Base-by-base conservation (phyloP, 2,113 vertebrate species). In the Hiodon alosoides region DNA sequence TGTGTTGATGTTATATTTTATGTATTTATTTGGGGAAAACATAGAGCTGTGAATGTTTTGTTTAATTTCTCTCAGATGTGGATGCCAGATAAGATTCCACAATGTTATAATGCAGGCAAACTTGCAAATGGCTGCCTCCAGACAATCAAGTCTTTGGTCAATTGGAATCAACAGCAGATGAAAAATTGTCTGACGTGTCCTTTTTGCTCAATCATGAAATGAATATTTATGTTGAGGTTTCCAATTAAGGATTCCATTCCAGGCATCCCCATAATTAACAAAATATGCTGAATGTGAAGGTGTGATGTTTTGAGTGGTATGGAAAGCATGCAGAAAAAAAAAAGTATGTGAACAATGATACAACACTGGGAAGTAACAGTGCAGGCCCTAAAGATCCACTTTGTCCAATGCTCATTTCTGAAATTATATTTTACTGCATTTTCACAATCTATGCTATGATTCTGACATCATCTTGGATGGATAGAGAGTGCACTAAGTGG, bases 251-350 rank as follows among this genome's bases (percentile, higher is more conserved):
- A 86, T 89, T 86, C 87, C 86, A 91, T 91, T 89, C 91, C 88
- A 88, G 87, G 90, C 90, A 91, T 87, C 58, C 91, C 93, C 90
- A 91, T 93, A 90, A 91, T 92, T 91, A 90, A 90, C 87, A 88
- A 85, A 88, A 87, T 89, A 80, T 89, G 89, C 83, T 74, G 83
- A 82, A 83, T 88, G 87, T 77, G 80, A 82, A 86, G 89, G 87
- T 74, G 77, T 75, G 7, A 85, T 79, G 84, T 86, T 86, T 76
- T 31, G 57, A 75, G 88, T 89, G 90, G 81, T 80, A 85, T 84
- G 87, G 75, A 13, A 73, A 83, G 86, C 92, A 90, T 90, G 89
- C 86, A 79, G 72, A 74, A 88, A 81, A 82, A 83, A 46, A 64
- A 71, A 75, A 68, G 81, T 77, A 81, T 91, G 91, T 94, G 93